Base-by-base conservation (phyloP, 2,113 vertebrate species). In the Eolophus roseicapilla region DNA sequence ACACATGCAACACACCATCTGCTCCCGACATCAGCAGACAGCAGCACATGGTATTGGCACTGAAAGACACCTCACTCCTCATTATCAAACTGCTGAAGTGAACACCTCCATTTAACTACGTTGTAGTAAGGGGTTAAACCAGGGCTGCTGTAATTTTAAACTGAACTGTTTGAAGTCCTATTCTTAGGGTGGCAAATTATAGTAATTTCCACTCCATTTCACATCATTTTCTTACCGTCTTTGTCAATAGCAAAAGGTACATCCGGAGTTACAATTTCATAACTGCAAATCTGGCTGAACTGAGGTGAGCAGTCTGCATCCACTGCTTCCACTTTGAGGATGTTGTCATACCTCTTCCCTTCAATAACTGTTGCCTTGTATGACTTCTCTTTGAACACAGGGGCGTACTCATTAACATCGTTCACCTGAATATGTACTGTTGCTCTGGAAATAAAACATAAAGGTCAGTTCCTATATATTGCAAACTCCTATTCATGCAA, bases 251-350 rank as follows among this genome's bases (percentile, higher is more conserved):
- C 97, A 75, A 99, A 99, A 21, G 99, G 99, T 65, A 99, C 98
- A 1, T 99, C 99, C 0, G 99, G 99, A 6, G 99, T 99, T 74
- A 99, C 97, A 2, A 99, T 99, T 93, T 99, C 99, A 0, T 99
- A 99, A 97, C 92, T 99, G 98, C 99, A 99, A 83, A 99, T 99
- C 97, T 99, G 99, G 98, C 99, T 99, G 98, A 99, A 99, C 98
- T 99, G 99, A 19, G 99, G 99, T 2, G 99, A 99, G 90, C 99
- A 99, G 97, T 99, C 99, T 0, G 99, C 99, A 16, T 99, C 99
- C 94, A 99, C 98, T 0, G 99, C 99, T 82, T 99, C 99, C 97
- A 99, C 99, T 80, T 97, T 97, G 92, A 99, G 91, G 94, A 99
- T 98, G 97, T 96, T 99, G 97, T 98, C 98, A 0, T 98, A 98